Base-by-base conservation (phyloP, 2,113 vertebrate genomes). In the Mugil cephalus region DNA sequence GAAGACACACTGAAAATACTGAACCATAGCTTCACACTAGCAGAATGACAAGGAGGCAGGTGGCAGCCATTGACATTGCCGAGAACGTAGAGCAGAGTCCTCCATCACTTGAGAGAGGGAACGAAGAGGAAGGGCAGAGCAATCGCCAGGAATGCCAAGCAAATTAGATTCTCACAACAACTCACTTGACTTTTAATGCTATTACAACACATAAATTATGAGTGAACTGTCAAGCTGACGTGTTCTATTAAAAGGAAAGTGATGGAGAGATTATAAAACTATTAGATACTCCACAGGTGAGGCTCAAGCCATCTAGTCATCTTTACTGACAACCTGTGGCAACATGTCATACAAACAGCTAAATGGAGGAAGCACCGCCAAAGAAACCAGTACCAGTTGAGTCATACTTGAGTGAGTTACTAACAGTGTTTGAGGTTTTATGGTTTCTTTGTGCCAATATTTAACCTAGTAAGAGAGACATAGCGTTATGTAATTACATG, bases 11-110 rank as follows among this genome's bases (percentile, higher is more conserved):
- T 58, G 42, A 86, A 30, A 82, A 77, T 69, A 83, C 58, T 80
- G 50, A 88, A 47, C 63, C 24, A 4, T n/a, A 39, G 73, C 80
- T 73, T 74, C 67, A 58, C 52, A 50, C 43, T 4, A 19, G 74
- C 72, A 21, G 88, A 88, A 90, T 90, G 59, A 78, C 66, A 90
- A 90, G 47, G 39, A 81, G 85, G 38, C 52, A 61, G 45, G 67
- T 38, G 18, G 46, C 77, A 53, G 74, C 43, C 46, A 50, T 15
- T 13, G 69, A 54, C 34, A 62, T 38, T 62, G 48, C 54, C 36
- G 54, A 82, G 59, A 60, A 80, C 51, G 70, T 13, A 15, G 64
- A 84, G 56, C 69, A 68, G 36, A 54, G 73, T 76, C 36, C 62
- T 90, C 74, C 62, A 81, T 88, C 79, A 87, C 68, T 40, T 42